Percentiles rank a stretch among this genome's conserved stretches.
phyloP scores from a whole-genome alignment of 2,888 invertebrate species.

The Eilema sororculum region DNA sequence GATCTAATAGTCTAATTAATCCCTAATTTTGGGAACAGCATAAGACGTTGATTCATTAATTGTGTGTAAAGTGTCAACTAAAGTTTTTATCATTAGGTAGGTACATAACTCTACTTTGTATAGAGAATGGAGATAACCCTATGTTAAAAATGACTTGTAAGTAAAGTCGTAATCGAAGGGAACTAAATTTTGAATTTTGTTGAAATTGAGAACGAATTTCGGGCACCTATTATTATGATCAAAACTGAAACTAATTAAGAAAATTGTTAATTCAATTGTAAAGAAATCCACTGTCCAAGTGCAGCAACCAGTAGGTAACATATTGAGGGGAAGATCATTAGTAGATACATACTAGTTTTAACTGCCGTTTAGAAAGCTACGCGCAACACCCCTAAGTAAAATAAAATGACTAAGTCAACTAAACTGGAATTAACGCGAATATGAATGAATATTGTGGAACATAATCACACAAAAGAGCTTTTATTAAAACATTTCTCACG shows the following conservation, averaged over 20 bases:
- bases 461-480: conserved; percentile 3
- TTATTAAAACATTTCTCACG: conserved; percentile 72
- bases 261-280: no score
- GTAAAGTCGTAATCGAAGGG: no score
- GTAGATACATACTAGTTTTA: no score
- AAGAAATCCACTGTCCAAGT: no score
- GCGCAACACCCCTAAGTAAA: not conserved
- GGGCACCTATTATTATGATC: no score
- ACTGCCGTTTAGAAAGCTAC: not conserved
- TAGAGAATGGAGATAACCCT: not conserved
- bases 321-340: not conserved
- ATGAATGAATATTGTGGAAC: conserved; percentile 6
- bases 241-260: no score
- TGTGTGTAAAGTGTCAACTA: not conserved
- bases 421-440: not conserved
- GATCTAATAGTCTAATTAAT: conserved; percentile 4
- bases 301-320: no score
- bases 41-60: not conserved
- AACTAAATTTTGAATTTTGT: no score
- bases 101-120: not conserved
- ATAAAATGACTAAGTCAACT: not conserved
- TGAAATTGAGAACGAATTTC: no score
- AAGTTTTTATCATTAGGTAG: not conserved
- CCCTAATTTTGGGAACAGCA: not conserved
- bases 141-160: no score